Percentiles rank a stretch among this genome's conserved stretches.
phyloP scores from a whole-genome alignment of 2,888 invertebrate species.

The Brenthis ino region DNA sequence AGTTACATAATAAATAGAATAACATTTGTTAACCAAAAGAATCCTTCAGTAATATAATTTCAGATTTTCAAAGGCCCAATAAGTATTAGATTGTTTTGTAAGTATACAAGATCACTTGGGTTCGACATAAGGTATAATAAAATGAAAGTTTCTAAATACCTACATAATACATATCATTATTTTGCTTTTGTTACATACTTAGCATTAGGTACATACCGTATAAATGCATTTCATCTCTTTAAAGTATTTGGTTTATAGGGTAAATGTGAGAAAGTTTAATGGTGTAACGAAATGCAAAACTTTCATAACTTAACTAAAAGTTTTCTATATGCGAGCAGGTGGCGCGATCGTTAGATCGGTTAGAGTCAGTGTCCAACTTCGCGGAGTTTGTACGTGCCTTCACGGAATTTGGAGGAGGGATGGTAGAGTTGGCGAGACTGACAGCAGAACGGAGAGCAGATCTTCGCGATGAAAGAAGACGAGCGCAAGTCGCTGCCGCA shows the following conservation, averaged over 20 bases:
- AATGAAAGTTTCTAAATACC: no score
- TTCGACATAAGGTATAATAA: not conserved
- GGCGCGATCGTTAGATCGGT: constrained; percentile 90
- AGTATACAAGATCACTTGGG: not conserved
- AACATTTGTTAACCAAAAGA: not conserved
- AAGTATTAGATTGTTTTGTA: not conserved
- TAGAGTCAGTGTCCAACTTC: constrained; percentile 94
- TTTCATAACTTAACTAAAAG: constrained; percentile 20
- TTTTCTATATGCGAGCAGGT: constrained; percentile 75
- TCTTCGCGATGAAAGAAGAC: constrained; percentile 94
- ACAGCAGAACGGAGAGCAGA: constrained; percentile 92
- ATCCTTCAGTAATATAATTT: not conserved
- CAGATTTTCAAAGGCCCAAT: not conserved
- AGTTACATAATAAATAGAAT: no score
- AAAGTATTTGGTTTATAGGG: constrained; percentile 4
- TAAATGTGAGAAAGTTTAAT: not conserved
- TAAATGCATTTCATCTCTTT: not conserved
- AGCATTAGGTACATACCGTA: not conserved
- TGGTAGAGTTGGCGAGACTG: constrained; percentile 98
- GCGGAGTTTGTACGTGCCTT: constrained; percentile 99
- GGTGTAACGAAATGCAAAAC: constrained; percentile 13
- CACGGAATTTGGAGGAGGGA: constrained; percentile 98
- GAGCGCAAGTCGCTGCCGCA: constrained; percentile 98
- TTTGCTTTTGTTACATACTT: not conserved
- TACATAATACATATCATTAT: no score